A percentile compares a stretch with the other conserved stretches of the same genome.
phyloP scores from a whole-genome alignment of 2,113 vertebrate genomes.

The Oplegnathus fasciatus region DNA sequence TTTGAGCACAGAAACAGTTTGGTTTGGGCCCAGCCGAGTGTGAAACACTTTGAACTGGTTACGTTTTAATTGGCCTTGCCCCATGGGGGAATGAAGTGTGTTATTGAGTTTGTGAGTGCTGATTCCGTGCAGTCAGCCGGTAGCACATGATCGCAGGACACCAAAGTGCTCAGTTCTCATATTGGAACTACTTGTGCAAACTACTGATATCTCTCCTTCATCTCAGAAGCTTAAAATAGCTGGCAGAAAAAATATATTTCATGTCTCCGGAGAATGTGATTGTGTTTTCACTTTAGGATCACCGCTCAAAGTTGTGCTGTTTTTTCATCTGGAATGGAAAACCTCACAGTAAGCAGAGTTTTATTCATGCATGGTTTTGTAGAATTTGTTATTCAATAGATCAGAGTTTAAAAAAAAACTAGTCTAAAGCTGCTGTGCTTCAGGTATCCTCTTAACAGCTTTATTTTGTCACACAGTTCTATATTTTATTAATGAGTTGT shows the following conservation, averaged over 20 bases:
- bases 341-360: constrained; percentile 81
- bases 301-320: not conserved
- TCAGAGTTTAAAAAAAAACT: not conserved
- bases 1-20: constrained; percentile 66
- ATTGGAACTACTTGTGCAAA: constrained; percentile 16
- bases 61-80: constrained; percentile 83
- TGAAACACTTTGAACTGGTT: constrained; percentile 74
- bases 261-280: constrained; percentile 43
- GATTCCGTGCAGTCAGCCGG: constrained; percentile 63
- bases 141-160: constrained; percentile 60
- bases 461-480: not conserved
- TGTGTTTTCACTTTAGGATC: constrained; percentile 8
- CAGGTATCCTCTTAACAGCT: not conserved
- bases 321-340: constrained; percentile 76
- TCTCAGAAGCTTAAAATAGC: constrained; percentile 26
- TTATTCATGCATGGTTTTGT: not conserved
- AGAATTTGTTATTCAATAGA: not conserved
- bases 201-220: constrained; percentile 20
- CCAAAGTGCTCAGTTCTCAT: constrained; percentile 36
- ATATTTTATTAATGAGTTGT: not conserved
- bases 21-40: constrained; percentile 62
- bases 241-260: not conserved
- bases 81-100: constrained; percentile 60
- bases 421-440: not conserved
- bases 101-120: constrained; percentile 73